phyloP scores from a whole-genome alignment of 2,888 invertebrate genomes.

The Drosophila niveifrons region DNA sequence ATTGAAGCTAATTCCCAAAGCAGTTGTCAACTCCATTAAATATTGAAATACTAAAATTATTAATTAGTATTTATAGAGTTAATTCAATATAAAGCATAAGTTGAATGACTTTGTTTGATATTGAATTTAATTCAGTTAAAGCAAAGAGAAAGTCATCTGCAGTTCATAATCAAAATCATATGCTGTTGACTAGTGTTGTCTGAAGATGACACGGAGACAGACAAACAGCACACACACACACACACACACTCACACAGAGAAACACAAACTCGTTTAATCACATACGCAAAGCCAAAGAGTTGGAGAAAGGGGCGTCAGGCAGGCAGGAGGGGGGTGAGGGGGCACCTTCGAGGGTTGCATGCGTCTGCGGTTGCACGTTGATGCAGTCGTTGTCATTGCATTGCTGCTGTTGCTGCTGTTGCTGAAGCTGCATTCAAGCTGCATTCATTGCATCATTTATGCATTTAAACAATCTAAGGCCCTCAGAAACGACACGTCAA shows the following conservation, averaged over 20 bases:
- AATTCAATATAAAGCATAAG: not conserved
- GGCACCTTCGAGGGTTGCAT: slow-evolving; percentile 62
- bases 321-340: not conserved
- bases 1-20: too few species aligned
- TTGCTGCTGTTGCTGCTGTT: slow-evolving; percentile 26
- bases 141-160: not conserved
- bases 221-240: slow-evolving; percentile 4
- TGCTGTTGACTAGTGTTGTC: slow-evolving; percentile 50
- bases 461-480: slow-evolving; percentile 70
- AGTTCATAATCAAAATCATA: not conserved
- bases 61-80: too few species aligned
- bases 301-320: too few species aligned
- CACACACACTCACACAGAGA: slow-evolving; percentile 15
- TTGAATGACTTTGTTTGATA: not conserved
- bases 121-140: too few species aligned
- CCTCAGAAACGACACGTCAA: slow-evolving; percentile 38
- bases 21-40: too few species aligned
- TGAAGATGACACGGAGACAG: slow-evolving; percentile 53
- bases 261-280: slow-evolving; percentile 1
- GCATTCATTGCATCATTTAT: slow-evolving; percentile 67
- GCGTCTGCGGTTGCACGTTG: slow-evolving; percentile 57
- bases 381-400: slow-evolving; percentile 22
- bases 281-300: slow-evolving; percentile 4
- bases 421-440: slow-evolving; percentile 28
- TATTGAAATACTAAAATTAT: too few species aligned